A percentile compares a stretch with the other conserved stretches of the same genome.
Conservation (phyloP, 1,140 invertebrate genomes). For the Atopsyche davidsoni region DNA sequence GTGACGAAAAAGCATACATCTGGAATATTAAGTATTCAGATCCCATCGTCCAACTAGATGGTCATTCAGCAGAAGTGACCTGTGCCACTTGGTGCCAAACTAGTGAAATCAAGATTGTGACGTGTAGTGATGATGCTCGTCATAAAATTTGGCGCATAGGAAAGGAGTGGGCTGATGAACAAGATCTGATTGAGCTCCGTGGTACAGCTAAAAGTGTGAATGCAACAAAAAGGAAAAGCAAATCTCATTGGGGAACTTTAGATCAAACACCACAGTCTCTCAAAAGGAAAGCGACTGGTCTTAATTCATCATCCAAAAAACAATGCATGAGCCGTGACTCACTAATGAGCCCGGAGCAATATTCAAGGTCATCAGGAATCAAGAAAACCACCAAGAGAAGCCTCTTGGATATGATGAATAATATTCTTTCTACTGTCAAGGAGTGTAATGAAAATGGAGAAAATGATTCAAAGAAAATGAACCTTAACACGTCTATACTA, state of each 20-base stretch:
- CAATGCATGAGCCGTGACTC: constrained; percentile 2
- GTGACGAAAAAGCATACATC: constrained; percentile 76
- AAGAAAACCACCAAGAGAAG: constrained; percentile 26
- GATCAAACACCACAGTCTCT: constrained; percentile 48
- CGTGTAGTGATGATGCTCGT: constrained; percentile 72
- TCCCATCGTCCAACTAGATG: constrained; percentile 61
- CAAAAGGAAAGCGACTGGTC: constrained; percentile 34
- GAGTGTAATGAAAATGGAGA: constrained; percentile 14
- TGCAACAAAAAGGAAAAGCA: constrained; percentile 26
- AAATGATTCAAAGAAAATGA: constrained; percentile 16
- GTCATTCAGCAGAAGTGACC: constrained; percentile 78
- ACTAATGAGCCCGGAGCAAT: not conserved
- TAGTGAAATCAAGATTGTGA: constrained; percentile 57
- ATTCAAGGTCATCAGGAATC: not conserved
- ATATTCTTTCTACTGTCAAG: constrained; percentile 8
- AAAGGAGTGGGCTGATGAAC: constrained; percentile 47
- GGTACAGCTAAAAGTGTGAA: constrained; percentile 51
- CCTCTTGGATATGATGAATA: constrained; percentile 25
- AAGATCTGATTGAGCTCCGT: constrained; percentile 42
- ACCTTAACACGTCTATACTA: not conserved
- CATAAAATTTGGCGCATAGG: constrained; percentile 71
- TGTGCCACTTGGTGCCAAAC: constrained; percentile 69
- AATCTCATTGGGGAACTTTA: constrained; percentile 37
- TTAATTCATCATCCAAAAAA: constrained; percentile 11
- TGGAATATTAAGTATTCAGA: constrained; percentile 64